Percentiles rank a stretch among this genome's conserved stretches.
Evolutionary conservation across 2,888 invertebrate genomes (phyloP).

Genomic region (Aspidapion aeneum): DNA sequence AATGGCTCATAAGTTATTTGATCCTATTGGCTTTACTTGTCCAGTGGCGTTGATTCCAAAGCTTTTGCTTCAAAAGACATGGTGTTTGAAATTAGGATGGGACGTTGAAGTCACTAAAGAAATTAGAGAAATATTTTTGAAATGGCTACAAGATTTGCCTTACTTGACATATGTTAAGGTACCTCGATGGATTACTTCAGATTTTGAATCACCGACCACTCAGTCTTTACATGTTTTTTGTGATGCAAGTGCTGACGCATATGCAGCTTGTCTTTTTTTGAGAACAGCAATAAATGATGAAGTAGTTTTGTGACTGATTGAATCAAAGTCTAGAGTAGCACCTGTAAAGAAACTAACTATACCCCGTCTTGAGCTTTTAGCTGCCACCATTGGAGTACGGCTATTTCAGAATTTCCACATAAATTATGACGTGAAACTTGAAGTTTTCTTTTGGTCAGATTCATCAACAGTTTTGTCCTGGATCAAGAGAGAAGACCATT

Average conservation of each 20-base stretch:
- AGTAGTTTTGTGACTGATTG: too few species aligned
- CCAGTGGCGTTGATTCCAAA: slow-evolving; percentile 26
- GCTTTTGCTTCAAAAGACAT: slow-evolving; percentile 26
- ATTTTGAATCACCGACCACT: background rate
- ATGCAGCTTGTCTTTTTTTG: too few species aligned
- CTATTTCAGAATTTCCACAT: background rate
- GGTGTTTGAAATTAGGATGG: slow-evolving; percentile 19
- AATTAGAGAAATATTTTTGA: slow-evolving; percentile 8
- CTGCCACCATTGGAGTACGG: slow-evolving; percentile 29
- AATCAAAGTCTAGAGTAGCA: slow-evolving; percentile 29
- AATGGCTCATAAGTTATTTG: slow-evolving; percentile 27
- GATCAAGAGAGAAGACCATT: slow-evolving; percentile 15
- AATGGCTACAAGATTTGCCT: background rate
- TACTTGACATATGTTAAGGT: background rate
- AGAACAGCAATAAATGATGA: too few species aligned
- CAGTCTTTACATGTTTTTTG: too few species aligned
- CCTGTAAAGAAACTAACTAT: slow-evolving; percentile 29
- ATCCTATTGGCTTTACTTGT: slow-evolving; percentile 29
- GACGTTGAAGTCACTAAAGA: slow-evolving; percentile 16
- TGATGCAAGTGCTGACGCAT: too few species aligned
- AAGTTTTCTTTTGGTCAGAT: slow-evolving; percentile 13
- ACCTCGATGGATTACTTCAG: background rate
- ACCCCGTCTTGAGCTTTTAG: slow-evolving; percentile 37
- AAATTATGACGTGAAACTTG: slow-evolving; percentile 8
- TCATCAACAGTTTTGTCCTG: slow-evolving; percentile 11